Evolutionary conservation across 2,888 invertebrate species (phyloP).

Genomic region (Stenodema calcarata): DNA sequence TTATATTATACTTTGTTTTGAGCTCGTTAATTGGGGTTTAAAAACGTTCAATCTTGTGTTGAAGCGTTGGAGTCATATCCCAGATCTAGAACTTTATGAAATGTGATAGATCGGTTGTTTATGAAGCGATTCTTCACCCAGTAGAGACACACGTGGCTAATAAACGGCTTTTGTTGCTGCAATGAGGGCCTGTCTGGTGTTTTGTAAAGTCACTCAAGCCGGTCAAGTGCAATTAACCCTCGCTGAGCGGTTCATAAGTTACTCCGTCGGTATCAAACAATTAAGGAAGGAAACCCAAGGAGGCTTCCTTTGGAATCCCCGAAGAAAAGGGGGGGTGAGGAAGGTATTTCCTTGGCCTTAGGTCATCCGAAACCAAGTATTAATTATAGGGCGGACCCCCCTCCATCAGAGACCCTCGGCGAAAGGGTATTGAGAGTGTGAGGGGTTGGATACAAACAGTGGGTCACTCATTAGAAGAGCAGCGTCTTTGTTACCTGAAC

Average conservation of each 20-base stretch:
- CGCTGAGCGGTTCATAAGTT: neutral
- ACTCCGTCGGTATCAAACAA: neutral
- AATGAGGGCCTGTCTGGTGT: neutral
- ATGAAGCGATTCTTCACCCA: neutral
- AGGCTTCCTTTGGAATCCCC: conserved; percentile 1
- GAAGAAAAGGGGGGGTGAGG: neutral
- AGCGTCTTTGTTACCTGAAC: conserved; percentile 45
- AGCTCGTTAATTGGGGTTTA: neutral
- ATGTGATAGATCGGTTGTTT: neutral
- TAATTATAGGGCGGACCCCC: conserved; percentile 29
- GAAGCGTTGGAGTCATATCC: neutral
- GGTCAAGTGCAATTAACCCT: neutral
- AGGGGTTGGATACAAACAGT: conserved; percentile 8
- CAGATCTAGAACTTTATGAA: neutral
- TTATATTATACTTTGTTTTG: too few relatives aligned
- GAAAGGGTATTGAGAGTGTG: neutral
- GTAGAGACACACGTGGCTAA: neutral
- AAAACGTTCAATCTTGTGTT: neutral
- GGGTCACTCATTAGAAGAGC: conserved; percentile 46
- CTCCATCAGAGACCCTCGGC: neutral
- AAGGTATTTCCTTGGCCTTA: conserved; percentile 31
- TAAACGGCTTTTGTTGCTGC: neutral
- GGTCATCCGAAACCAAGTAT: conserved; percentile 33
- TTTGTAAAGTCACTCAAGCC: neutral
- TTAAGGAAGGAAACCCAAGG: conserved; percentile 9